These are phyloP conservation scores for Streptopelia turtur DNA, from an alignment of 2,797 vertebrate species.

Conservation along the genomic window DNA sequence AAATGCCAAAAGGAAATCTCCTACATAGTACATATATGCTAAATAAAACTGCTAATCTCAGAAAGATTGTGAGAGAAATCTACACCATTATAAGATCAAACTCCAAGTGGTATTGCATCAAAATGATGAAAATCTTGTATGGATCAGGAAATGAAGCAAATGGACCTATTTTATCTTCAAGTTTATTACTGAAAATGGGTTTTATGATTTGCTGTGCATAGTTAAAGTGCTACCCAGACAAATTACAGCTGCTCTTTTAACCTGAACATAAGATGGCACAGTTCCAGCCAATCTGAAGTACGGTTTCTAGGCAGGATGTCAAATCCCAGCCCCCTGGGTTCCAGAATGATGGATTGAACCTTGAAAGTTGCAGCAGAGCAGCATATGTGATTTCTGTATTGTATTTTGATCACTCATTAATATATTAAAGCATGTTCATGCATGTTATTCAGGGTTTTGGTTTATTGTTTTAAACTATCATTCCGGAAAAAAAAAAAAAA, in stretches of 20 bases:
- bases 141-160: conserved; percentile 59
- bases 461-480: not conserved
- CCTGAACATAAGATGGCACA: conserved; percentile 76
- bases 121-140: conserved; percentile 47
- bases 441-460: not conserved
- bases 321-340: conserved; percentile 68
- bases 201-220: conserved; percentile 67
- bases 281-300: conserved; percentile 74
- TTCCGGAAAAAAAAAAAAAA: not conserved
- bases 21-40: not conserved
- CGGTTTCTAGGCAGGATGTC: conserved; percentile 74
- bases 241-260: conserved; percentile 80
- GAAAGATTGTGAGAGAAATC: conserved; percentile 42
- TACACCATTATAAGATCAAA: conserved; percentile 21
- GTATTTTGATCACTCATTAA: conserved; percentile 61
- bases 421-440: conserved; percentile 67
- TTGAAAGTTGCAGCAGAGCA: conserved; percentile 69
- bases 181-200: conserved; percentile 72
- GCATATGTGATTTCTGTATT: conserved; percentile 70
- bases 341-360: conserved; percentile 75
- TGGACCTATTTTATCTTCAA: conserved; percentile 55
- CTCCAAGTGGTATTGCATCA: conserved; percentile 17
- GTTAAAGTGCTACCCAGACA: conserved; percentile 73
- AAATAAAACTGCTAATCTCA: conserved; percentile 45
- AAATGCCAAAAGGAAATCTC: conserved; percentile 12